Base-by-base conservation (phyloP, 2,113 vertebrate genomes). In the Dascyllus trimaculatus region DNA sequence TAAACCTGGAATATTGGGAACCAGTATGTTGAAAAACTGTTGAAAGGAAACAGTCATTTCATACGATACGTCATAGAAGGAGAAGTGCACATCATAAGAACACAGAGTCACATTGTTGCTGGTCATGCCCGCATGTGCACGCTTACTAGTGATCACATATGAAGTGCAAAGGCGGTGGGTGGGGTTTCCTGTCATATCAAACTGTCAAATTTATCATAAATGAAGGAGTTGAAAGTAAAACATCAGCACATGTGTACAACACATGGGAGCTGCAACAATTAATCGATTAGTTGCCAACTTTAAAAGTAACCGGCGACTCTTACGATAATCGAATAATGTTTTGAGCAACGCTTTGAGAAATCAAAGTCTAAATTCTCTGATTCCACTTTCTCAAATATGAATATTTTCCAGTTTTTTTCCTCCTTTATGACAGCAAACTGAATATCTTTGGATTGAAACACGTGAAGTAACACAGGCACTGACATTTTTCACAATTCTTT, bases 101-200 rank as follows among this genome's bases (percentile, higher is more conserved):
- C 1, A 40, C 11, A 1, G 11, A 25, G 53, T 24, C 21, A 25
- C 40, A 24, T 6, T 32, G 43, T 0, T 26, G 43, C 1, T 32
- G 45, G 19, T 22, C 14, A 51, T 0, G 17, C 25, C 11, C n/a
- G 11, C 14, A 32, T 49, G 24, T 43, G 19, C 11, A 14, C 1
- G 3, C 19, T 13, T 4, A 52, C 9, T 19, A 29, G 24, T 19
- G 9, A 25, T 75, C 13, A 71, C n/a, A 57, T 40, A 64, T 1
- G 11, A 26, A 11, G 10, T 17, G 8, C 38, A 43, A 21, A 13
- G 18, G 5, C 52, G 46, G 25, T 4, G 68, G 88, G 81, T 75
- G 59, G 59, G 48, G 87, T 79, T 91, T 91, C 88, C 88, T 85
- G 87, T 89, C 15, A 21, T 24, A 72, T 49, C 9, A 6, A 60